phyloP scores from a whole-genome alignment of 30 jellyfish, hydroid and myxozoan species.

The Cassiopea andromeda region DNA sequence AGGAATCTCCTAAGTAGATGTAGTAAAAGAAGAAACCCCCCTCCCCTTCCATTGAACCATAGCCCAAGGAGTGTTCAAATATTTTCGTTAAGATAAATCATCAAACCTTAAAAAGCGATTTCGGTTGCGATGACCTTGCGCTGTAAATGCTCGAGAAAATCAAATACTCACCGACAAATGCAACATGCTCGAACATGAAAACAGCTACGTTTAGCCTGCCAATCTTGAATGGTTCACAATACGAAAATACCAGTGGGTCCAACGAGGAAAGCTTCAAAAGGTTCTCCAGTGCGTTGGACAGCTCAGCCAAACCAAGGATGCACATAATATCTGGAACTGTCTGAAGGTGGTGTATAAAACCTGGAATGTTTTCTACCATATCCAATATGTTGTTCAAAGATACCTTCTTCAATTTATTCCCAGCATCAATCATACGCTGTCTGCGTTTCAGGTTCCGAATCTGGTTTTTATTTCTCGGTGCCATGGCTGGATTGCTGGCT shows the following conservation, averaged over 20 bases:
- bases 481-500: slow-evolving; percentile 80
- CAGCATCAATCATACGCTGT: slow-evolving; percentile 75
- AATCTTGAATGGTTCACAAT: slow-evolving; percentile 84
- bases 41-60: too few species aligned
- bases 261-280: slow-evolving; percentile 62
- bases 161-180: slow-evolving; percentile 63
- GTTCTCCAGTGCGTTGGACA: slow-evolving; percentile 67
- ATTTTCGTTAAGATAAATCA: too few species aligned
- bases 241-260: slow-evolving; percentile 81
- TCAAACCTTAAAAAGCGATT: too few species aligned
- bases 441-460: slow-evolving; percentile 88
- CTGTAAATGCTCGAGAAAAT: background rate
- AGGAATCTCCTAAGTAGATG: too few species aligned
- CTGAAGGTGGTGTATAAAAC: slow-evolving; percentile 73
- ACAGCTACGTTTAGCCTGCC: slow-evolving; percentile 77
- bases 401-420: slow-evolving; percentile 38
- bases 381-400: slow-evolving; percentile 62
- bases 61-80: too few species aligned
- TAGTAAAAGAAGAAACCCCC: too few species aligned
- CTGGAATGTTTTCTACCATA: slow-evolving; percentile 76
- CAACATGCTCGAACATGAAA: slow-evolving; percentile 78
- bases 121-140: background rate
- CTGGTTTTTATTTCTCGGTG: slow-evolving; percentile 90
- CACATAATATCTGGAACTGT: slow-evolving; percentile 82
- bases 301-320: slow-evolving; percentile 77